Evolutionary conservation across 1,140 invertebrate species (phyloP), one percentile per base, ranked within the genome.

Genomic region (Carcinoscorpius rotundicauda): DNA sequence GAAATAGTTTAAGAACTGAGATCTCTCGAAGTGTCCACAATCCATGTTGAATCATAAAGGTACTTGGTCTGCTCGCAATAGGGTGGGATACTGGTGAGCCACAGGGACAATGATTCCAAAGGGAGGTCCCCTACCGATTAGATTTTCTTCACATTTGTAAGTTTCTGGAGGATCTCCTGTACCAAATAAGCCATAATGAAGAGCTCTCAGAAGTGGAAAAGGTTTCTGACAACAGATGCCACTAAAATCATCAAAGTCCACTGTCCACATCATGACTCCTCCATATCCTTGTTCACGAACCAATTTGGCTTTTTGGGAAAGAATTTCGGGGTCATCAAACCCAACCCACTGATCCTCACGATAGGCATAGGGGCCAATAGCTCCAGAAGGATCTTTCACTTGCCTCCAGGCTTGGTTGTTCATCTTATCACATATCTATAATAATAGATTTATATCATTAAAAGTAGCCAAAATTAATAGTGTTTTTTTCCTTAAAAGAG

Each of bases 201-300:
- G 87, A 0, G 91, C 85, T 66, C 83, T 89, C 52, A 95, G 84
- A 52, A 97, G 78, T 0, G 93, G 93, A 77, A 88, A 96, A 74
- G 89, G 90, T 48, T 88, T 91, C 59, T 84, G 85, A 5, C 91
- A 89, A 74, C 92, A 96, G 49, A 82, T 82, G 48, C 90, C 92
- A 66, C 83, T 81, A 79, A 95, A 96, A 76, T 96, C 92, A 68
- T 96, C 94, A 87, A 97, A 92, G 72, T 96, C 93, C 0, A 97
- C 81, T 0, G 91, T 92, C 93, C 93, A 97, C 0, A 93, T 87
- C 91, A 96, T 96, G 48, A 91, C 92, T 5, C 94, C 94, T 49
- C 87, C 93, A 72, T 86, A 93, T 10, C 87, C 86, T 61, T 87
- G 87, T 58, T 87, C 83, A 72, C 93, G 93, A 55, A 96, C 79